Evolutionary conservation across 2,888 invertebrate genomes (phyloP), one percentile per base, ranked within the genome.

Genomic region (Sarcophaga rosellei): DNA sequence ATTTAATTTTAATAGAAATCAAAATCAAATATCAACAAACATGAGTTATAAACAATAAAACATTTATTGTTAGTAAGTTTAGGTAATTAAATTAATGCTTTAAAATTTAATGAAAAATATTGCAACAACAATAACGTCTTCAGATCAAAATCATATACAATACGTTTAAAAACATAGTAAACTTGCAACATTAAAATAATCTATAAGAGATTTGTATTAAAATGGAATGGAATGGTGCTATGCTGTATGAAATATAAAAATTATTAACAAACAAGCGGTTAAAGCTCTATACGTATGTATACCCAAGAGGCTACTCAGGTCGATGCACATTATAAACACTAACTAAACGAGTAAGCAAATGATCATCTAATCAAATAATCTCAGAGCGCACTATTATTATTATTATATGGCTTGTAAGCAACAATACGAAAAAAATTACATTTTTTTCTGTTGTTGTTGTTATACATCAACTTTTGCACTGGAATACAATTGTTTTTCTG

Each of bases 321-420:
- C 21, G 53, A 53, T 35, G 53, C 17, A 11, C n/a, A 66, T 20
- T 35, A 66, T n/a, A 25, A n/a, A 45, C 8, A 21, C 15, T 61
- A 83, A 81, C 69, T 86, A 84, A 84, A 81, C 81, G 81, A 84
- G 74, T 84, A 81, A 86, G 81, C 83, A 81, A 84, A 84, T 86
- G 84, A 86, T 86, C 86, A 86, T 86, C 84, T 86, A 86, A 86
- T 86, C 86, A 86, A 78, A 86, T 86, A 84, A 86, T 86, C 86
- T 81, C 81, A 78, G 80, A 65, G 35, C 10, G 8, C 35, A 35
- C 10, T 35, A 35, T 35, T 35, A 35, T 35, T 35, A 77, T 78
- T 76, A 81, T 79, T 81, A 45, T 65, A 82, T 35, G 76, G 82
- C 77, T 77, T 61, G 61, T 61, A 20, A 72, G 69, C 35, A 78